Conservation (phyloP, 2,797 vertebrate species). For the Melanotaenia trifasciata region DNA sequence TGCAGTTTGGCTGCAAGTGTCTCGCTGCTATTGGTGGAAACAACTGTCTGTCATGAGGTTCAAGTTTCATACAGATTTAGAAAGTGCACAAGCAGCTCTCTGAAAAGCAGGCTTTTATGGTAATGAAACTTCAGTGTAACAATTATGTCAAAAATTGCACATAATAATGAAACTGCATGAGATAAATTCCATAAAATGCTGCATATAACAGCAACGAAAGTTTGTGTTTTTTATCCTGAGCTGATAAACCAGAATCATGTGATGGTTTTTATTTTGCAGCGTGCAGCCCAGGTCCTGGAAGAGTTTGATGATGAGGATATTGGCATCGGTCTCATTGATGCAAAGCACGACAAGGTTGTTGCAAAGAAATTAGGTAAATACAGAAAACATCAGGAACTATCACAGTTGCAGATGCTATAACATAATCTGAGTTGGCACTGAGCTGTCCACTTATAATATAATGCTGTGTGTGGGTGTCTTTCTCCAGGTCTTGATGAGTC, state of each 20-base stretch:
- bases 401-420: neutral
- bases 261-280: conserved; percentile 76
- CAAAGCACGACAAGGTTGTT: conserved; percentile 86
- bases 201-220: neutral
- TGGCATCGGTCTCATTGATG: conserved; percentile 89
- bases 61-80: conserved; percentile 85
- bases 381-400: neutral
- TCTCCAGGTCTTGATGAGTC: conserved; percentile 85
- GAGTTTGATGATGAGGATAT: conserved; percentile 91
- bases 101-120: conserved; percentile 82
- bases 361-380: conserved; percentile 92
- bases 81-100: conserved; percentile 81
- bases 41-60: conserved; percentile 76
- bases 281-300: conserved; percentile 92
- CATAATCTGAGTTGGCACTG: neutral
- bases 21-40: conserved; percentile 67
- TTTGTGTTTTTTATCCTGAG: neutral
- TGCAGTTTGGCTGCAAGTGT: conserved; percentile 39
- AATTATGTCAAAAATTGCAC: conserved; percentile 42
- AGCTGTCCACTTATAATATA: neutral
- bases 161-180: conserved; percentile 7
- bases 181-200: neutral
- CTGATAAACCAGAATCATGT: conserved; percentile 7
- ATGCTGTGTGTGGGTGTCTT: conserved; percentile 11
- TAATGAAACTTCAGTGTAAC: conserved; percentile 64